Percentiles rank a stretch among this genome's conserved stretches.
Evolutionary conservation across 1,140 invertebrate species (phyloP).

Genomic region (Dreissena rostriformis): DNA sequence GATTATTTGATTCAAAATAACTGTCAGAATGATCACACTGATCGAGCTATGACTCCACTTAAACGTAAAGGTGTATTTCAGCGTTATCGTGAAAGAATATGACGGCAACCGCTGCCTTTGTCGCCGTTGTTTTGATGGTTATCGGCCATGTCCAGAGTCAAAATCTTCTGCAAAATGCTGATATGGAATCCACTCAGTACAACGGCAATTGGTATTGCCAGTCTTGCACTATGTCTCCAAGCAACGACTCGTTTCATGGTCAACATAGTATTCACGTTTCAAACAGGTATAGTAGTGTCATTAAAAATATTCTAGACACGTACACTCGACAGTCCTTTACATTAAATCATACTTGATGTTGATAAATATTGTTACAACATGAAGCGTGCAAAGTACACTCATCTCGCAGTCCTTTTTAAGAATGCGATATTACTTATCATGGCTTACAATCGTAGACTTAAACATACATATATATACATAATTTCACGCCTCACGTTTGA

Average conservation of each 20-base stretch:
- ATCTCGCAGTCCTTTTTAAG: too few relatives aligned
- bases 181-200: constrained; percentile 34
- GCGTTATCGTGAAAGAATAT: background rate
- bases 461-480: too few relatives aligned
- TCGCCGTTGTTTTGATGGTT: background rate
- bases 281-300: too few relatives aligned
- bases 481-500: too few relatives aligned
- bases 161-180: constrained; percentile 30
- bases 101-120: background rate
- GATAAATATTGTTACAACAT: background rate
- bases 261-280: constrained; percentile 36
- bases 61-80: too few relatives aligned
- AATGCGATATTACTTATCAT: too few relatives aligned
- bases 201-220: constrained; percentile 26
- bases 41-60: too few relatives aligned
- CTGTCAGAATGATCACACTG: too few relatives aligned
- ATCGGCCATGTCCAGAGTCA: background rate
- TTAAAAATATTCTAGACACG: background rate
- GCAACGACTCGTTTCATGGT: constrained; percentile 34
- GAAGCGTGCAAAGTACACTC: too few relatives aligned
- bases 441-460: too few relatives aligned
- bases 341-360: background rate
- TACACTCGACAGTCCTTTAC: background rate
- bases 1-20: too few relatives aligned
- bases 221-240: constrained; percentile 3